Evolutionary conservation across 2,113 vertebrate species (phyloP), one percentile per base, ranked within the genome.

Genomic region (Rhineura floridana): DNA sequence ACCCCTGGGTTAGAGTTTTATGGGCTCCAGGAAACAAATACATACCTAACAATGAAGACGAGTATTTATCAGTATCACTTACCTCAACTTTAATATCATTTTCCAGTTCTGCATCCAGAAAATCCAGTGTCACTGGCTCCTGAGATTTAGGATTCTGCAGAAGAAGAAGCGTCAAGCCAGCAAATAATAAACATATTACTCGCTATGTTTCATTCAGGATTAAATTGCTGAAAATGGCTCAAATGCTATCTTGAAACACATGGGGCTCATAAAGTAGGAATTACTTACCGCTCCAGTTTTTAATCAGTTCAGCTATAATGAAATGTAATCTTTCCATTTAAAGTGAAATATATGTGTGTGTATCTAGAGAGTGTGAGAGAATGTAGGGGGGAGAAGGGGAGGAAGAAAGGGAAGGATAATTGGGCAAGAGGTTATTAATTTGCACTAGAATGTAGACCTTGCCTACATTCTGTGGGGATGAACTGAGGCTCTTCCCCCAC

Each of bases 81-180:
- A 99, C 99, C 98, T 99, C 97, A 73, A 99, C 98, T 97, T 99
- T 99, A 92, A 99, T 98, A 90, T 99, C 97, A 93, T 99, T 99
- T 96, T 99, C 98, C 92, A 99, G 89, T 89, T 99, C 98, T 23
- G 98, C 99, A 92, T 99, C 99, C 85, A 99, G 96, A 88, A 99
- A 98, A 96, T 99, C 99, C 89, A 99, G 94, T 0, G 99, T 99
- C 81, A 99, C 99, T 30, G 99, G 99, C 89, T 99, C 99, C 98
- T 99, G 98, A 93, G 99, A 99, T 99, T 99, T 99, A 87, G 98
- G 98, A 95, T 99, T 99, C 98, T 99, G 96, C n/a, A n/a, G n/a
- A 92, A 94, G 91, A 52, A 95, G 85, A 96, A 94, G 90, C 28
- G 93, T 91, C 80, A 87, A 88, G 87, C 87, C 33, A 94, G 75